A percentile compares a stretch with the other conserved stretches of the same genome.
phyloP scores from a whole-genome alignment of 2,113 vertebrate species.

The Scomber scombrus region DNA sequence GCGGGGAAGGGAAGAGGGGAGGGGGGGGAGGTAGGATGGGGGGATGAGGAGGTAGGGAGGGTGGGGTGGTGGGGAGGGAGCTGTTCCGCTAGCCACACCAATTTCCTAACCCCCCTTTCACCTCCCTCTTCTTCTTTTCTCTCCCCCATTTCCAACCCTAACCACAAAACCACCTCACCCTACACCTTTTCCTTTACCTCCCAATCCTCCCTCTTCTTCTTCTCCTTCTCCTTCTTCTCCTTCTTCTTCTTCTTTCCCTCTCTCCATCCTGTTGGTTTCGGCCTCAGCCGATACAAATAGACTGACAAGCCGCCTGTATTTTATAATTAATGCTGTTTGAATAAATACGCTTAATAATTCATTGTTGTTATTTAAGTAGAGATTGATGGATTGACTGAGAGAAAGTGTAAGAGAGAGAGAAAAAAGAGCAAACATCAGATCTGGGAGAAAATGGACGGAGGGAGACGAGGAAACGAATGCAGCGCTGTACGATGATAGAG shows the following conservation, averaged over 20 bases:
- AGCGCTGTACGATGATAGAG: conserved; percentile 37
- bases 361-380: conserved; percentile 75
- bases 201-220: not conserved
- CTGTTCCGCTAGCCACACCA: conserved; percentile 88
- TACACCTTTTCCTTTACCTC: conserved; percentile 45
- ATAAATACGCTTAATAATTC: conserved; percentile 84
- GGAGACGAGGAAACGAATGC: conserved; percentile 26
- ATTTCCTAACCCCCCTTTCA: conserved; percentile 83
- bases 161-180: conserved; percentile 53
- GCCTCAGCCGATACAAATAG: conserved; percentile 17
- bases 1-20: conserved; percentile 52
- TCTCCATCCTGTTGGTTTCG: not conserved
- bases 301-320: conserved; percentile 53
- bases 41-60: conserved; percentile 56
- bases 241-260: not conserved
- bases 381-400: conserved; percentile 67
- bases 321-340: conserved; percentile 82
- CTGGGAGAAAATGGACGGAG: conserved; percentile 33
- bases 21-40: conserved; percentile 32
- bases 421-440: conserved; percentile 59
- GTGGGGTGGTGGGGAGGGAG: conserved; percentile 66
- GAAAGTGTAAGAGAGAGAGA: conserved; percentile 50
- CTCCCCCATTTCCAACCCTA: conserved; percentile 58
- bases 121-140: conserved; percentile 56
- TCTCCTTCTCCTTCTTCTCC: not conserved